Base-by-base conservation (phyloP, 2,113 vertebrate genomes). In the Phyllostomus discolor region DNA sequence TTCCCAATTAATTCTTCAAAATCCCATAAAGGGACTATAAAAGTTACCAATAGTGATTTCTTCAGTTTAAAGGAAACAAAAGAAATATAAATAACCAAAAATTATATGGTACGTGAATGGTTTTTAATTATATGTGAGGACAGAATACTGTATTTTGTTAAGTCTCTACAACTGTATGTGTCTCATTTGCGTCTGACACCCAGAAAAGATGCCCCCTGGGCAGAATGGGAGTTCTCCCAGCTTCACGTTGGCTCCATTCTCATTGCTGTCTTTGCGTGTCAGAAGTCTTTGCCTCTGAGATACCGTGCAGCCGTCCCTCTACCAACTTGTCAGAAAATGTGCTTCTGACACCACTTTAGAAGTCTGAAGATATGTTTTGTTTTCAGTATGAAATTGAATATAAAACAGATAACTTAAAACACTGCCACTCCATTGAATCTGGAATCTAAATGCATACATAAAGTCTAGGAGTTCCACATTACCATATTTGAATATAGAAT, bases 21-120 rank as follows among this genome's bases (percentile, higher is more conserved):
- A 95, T 95, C 43, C 57, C 41, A 24, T 78, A 52, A 91, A 92
- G 28, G 35, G 52, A 87, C 48, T 62, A 48, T 88, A 95, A 91
- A 96, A 90, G 70, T 83, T n/a, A 69, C 50, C 31, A 89, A n/a
- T 64, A 73, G 76, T 46, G 6, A 3, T 91, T 72, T 89, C 46
- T 88, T 10, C 38, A 50, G 69, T 66, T 84, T 97, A 95, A 93
- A 95, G 57, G 75, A 86, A 83, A 94, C 90, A 94, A 93, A 90
- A 92, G 17, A 91, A 80, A 90, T 81, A 94, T 28, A 94, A 93
- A 87, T 83, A 95, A 83, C 62, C 20, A 46, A 35, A 93, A 93
- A 90, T 78, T 73, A 93, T 35, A 64, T 26, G 69, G 75, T 59
- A 31, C 69, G 15, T 81, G 69, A 81, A 67, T 90, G 73, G 4